Conservation (phyloP, 2,113 vertebrate genomes). For the Sorex araneus region DNA sequence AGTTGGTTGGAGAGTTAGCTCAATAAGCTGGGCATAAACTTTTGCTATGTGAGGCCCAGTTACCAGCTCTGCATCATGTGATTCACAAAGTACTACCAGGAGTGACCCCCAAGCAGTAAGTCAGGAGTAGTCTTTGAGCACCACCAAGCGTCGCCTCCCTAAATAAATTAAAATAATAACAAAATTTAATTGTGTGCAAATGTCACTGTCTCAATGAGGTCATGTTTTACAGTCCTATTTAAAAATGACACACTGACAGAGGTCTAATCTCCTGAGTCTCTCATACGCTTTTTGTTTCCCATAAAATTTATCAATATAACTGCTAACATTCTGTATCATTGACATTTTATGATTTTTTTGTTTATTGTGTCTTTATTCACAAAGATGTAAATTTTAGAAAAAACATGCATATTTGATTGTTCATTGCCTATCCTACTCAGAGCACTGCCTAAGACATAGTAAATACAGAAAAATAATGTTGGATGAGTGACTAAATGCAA, state of each 20-base stretch:
- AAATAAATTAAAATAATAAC: too few species aligned
- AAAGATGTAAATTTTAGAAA: neutral
- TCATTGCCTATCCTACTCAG: constrained; percentile 6
- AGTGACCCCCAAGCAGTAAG: too few species aligned
- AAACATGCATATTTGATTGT: neutral
- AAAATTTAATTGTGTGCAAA: constrained; percentile 17
- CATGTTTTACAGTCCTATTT: neutral
- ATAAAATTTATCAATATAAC: neutral
- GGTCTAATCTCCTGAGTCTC: neutral
- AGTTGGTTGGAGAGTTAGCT: too few species aligned
- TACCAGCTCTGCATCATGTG: too few species aligned
- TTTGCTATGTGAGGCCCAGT: too few species aligned
- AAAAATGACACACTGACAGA: neutral
- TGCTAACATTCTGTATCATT: neutral
- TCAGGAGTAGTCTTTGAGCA: too few species aligned
- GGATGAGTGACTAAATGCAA: neutral
- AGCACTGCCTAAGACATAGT: neutral
- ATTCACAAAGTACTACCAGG: too few species aligned
- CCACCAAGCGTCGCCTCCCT: too few species aligned
- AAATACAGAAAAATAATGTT: neutral
- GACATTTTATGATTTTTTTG: constrained; percentile 22
- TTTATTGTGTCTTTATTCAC: neutral
- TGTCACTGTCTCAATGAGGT: constrained; percentile 4
- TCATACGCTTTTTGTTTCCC: neutral
- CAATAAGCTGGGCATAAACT: too few species aligned